These are phyloP conservation scores for Notolepis coatsorum DNA, from an alignment of 2,797 vertebrate species.

Conservation along the genomic window DNA sequence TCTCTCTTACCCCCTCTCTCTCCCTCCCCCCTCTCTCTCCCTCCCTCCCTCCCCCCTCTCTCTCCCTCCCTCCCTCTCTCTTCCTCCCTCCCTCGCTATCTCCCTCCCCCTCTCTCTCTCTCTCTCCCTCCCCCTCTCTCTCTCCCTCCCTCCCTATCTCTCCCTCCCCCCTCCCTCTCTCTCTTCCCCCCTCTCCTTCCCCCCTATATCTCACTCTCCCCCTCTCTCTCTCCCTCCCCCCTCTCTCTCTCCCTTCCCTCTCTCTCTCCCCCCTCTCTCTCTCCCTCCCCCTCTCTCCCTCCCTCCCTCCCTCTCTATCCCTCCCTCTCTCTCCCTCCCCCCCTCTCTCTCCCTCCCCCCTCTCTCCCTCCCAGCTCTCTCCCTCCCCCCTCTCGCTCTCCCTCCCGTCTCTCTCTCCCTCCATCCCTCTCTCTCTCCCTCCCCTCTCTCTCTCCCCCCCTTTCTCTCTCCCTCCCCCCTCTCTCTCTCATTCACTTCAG, in stretches of 20 bases:
- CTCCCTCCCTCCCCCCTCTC: background rate
- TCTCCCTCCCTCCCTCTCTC: no score
- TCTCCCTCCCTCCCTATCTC: no score
- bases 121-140: background rate
- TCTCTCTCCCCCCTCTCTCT: background rate
- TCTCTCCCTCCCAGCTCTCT: no score
- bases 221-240: background rate
- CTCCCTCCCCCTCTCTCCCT: background rate
- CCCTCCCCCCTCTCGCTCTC: no score
- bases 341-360: background rate
- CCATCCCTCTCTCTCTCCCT: no score
- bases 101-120: no score
- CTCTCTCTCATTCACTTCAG: background rate
- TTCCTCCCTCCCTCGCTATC: no score
- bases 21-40: background rate
- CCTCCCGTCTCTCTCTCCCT: no score
- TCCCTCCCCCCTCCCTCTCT: no score
- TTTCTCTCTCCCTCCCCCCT: background rate
- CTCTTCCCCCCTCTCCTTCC: background rate
- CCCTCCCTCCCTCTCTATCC: no score
- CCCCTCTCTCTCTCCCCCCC: slow-evolving; percentile 16
- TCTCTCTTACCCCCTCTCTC: no score
- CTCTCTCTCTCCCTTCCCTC: background rate
- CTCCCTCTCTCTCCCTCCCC: background rate
- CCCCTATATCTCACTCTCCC: no score